Base-by-base conservation (phyloP, 2,888 invertebrate species). In the Rotaria macrura region DNA sequence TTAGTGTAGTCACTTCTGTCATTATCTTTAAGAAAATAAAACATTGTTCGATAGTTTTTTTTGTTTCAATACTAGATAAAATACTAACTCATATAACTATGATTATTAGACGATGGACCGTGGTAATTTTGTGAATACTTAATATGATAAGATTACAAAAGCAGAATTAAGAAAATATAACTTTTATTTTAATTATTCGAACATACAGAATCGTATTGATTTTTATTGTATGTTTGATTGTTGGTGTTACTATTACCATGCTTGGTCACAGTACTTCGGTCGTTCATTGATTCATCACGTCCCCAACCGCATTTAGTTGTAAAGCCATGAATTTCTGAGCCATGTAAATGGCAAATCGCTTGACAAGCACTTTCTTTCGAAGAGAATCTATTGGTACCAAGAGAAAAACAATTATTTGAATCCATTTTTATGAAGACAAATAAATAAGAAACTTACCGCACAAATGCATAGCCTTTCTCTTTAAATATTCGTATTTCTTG, bases 391-490 rank as follows among this genome's bases (percentile, higher is more conserved):
- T 88, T 89, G 87, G 20, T 20, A 47, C 10, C 10, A 47, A 10
- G 14, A 47, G 14, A 89, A 43, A 5, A 43, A 5, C 5, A 43
- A 7, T 43, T 7, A 43, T 5, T 43, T 43, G 10, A 43, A 43
- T 43, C 43, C 5, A 43, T 47, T 14, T 47, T 47, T 47, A 3
- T 6, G 14, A 47, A 52, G 20, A 52, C 4, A 52, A 23, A 23
- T 23, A 23, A 40, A 17, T 29, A 43, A 23, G 6, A 10, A 25
- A 23, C 3, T 43, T 88, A 92, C 92, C 92, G 91, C 90, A 98
- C 95, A 92, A 98, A 98, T 89, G 97, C 97, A 92, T 96, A 98
- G 88, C 99, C 98, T 92, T 99, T 98, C 91, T 98, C 97, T 92
- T 97, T 97, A 93, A 98, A 98, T 88, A 97, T 96, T 91, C 97